Percentiles rank a stretch among this genome's conserved stretches.
These are phyloP conservation scores for Mus spretus DNA, from an alignment of 2,797 vertebrate genomes.

Conservation along the genomic window DNA sequence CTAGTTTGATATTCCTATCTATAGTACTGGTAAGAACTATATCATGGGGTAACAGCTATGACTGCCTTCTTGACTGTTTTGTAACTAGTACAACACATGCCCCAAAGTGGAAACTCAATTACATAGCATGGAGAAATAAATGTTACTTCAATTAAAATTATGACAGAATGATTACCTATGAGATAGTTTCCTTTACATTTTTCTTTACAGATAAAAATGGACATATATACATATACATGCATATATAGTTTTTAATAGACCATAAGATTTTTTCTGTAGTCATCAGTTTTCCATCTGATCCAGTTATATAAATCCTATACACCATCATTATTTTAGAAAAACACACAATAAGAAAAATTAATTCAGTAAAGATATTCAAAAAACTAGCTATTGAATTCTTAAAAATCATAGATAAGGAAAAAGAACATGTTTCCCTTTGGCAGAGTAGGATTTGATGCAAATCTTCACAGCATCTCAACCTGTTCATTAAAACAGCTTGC, in stretches of 20 bases:
- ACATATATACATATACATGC: too few relatives aligned
- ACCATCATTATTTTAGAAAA: constrained; percentile 48
- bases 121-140: constrained; percentile 28
- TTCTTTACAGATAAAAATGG: too few relatives aligned
- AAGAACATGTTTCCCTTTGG: constrained; percentile 27
- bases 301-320: background rate
- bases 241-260: background rate
- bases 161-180: background rate
- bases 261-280: background rate
- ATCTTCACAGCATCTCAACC: constrained; percentile 4
- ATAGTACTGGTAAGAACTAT: background rate
- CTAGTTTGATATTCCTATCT: background rate
- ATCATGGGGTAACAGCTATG: background rate
- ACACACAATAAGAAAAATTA: background rate
- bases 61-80: background rate
- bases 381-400: constrained; percentile 3
- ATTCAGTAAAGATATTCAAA: constrained; percentile 22
- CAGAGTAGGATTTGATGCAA: background rate
- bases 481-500: background rate
- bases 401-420: background rate
- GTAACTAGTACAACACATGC: background rate
- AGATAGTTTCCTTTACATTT: constrained; percentile 38
- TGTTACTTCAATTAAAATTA: constrained; percentile 30
- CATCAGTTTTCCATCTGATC: background rate
- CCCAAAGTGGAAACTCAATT: background rate